phyloP scores from a whole-genome alignment of 1,140 invertebrate genomes.

The Drosophila equinoxialis region DNA sequence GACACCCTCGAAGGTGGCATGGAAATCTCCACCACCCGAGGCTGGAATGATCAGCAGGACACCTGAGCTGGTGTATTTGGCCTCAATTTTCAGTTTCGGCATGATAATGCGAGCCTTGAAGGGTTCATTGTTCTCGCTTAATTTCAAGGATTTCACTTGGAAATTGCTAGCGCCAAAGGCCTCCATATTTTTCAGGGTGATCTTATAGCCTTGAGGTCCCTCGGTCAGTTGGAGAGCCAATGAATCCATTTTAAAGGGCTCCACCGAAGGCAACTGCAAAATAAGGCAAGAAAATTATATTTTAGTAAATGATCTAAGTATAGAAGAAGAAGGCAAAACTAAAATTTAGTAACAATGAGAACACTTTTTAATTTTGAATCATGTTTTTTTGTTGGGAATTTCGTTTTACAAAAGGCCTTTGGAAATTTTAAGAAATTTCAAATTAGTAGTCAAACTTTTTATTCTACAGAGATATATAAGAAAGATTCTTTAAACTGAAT shows the following conservation, averaged over 20 bases:
- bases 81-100: constrained; percentile 87
- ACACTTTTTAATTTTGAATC: too few relatives aligned
- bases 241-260: constrained; percentile 89
- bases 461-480: too few relatives aligned
- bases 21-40: constrained; percentile 88
- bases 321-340: too few relatives aligned
- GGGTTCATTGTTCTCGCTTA: constrained; percentile 85
- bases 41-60: constrained; percentile 89
- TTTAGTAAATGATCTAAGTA: too few relatives aligned
- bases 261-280: constrained; percentile 86
- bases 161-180: constrained; percentile 89
- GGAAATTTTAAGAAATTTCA: too few relatives aligned
- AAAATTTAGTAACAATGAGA: too few relatives aligned
- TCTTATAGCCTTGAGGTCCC: constrained; percentile 88
- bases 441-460: too few relatives aligned
- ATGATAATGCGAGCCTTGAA: constrained; percentile 87
- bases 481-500: too few relatives aligned
- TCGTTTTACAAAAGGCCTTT: too few relatives aligned
- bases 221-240: constrained; percentile 87
- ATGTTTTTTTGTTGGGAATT: too few relatives aligned
- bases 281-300: neutral
- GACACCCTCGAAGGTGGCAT: constrained; percentile 87
- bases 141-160: constrained; percentile 86
- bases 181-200: constrained; percentile 87
- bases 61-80: constrained; percentile 88